These are phyloP conservation scores for Xestia sexstrigata DNA, from an alignment of 2,888 invertebrate genomes.

Conservation along the genomic window DNA sequence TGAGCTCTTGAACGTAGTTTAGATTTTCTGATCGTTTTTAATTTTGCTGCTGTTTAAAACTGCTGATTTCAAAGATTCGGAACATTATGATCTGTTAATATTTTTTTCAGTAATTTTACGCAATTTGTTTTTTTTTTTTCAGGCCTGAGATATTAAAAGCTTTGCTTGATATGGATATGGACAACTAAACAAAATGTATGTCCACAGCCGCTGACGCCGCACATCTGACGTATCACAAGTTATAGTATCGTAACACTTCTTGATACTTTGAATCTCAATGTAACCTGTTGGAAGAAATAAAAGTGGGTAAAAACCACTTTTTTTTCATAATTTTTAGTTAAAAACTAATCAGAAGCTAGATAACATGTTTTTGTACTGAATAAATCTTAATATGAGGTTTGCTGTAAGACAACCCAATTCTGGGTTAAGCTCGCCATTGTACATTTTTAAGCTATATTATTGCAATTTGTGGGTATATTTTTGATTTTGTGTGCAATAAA, in stretches of 20 bases:
- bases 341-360: not conserved
- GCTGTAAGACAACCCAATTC: no score
- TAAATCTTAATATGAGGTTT: not conserved
- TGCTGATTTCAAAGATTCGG: not conserved
- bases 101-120: not conserved
- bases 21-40: not conserved
- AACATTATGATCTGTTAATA: not conserved
- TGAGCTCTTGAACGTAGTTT: not conserved
- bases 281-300: not conserved
- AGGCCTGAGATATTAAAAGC: not conserved
- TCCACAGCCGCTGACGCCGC: not conserved
- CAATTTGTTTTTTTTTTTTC: not conserved
- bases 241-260: not conserved
- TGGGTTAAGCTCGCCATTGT: no score
- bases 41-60: not conserved
- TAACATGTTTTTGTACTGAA: not conserved
- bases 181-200: not conserved
- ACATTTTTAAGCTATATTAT: no score
- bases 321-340: not conserved
- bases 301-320: no score
- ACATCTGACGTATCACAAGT: not conserved
- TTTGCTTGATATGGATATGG: not conserved
- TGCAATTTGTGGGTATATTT: no score
- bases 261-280: not conserved
- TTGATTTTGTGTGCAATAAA: no score